Evolutionary conservation across 1,140 invertebrate genomes (phyloP), one percentile per base, ranked within the genome.

Genomic region (Orchestia grillus): DNA sequence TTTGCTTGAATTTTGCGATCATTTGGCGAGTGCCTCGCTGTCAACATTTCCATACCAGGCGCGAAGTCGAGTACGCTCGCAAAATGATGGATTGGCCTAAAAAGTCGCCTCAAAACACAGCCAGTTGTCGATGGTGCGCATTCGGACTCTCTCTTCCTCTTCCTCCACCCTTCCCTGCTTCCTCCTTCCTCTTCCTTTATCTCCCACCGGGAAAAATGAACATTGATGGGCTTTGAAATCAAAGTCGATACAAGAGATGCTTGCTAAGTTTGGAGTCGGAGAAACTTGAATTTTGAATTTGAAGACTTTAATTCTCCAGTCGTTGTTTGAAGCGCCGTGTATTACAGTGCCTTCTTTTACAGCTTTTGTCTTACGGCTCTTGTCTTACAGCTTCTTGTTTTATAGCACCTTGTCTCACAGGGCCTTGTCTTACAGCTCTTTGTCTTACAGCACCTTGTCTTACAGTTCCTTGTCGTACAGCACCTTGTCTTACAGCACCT

Each of bases 11-110:
- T 94, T 94, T 94, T n/a, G n/a, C n/a, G n/a, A n/a, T n/a, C n/a
- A n/a, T n/a, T n/a, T n/a, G n/a, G 36, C 92, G 44, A 44, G 44
- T 44, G 92, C 40, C 92, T 94, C 41, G 43, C 44, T 40, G 92
- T n/a, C 43, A 94, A 94, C 92, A 94, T 94, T 94, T 94, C 92
- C 92, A 94, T 94, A 94, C 47, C 11, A 45, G 92, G 92, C 92
- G 92, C 44, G 43, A 47, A 94, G 41, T 94, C 43, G 92, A 94
- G 92, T 44, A 11, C 40, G 43, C 44, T 47, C 92, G 41, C 40
- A n/a, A 94, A 94, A 94, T 94, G 43, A 94, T 94, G 40, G 92
- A 94, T 94, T 94, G 92, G 28, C 40, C 44, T 11, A 94, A 94
- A 94, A 94, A 94, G 36, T 94, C 36, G 4, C 19, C 40, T 8